phyloP scores from a whole-genome alignment of 1,140 invertebrate species.

The Oreohelix idahoensis region DNA sequence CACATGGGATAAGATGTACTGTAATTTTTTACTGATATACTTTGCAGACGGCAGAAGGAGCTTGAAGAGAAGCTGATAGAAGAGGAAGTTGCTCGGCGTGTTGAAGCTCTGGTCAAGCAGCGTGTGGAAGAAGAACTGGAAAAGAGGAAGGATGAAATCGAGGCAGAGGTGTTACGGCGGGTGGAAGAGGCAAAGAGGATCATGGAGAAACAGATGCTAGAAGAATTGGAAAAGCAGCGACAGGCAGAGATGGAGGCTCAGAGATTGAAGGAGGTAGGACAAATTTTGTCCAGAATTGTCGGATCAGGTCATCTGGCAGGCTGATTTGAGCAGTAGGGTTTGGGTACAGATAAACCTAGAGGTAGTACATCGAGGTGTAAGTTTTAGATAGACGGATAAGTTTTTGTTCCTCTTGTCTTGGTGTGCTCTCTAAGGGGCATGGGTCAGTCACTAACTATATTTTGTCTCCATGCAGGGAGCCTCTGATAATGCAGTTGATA shows the following conservation, averaged over 20 bases:
- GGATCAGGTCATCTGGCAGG: slow-evolving; percentile 41
- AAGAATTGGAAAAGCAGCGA: slow-evolving; percentile 91
- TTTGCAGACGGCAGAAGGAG: slow-evolving; percentile 81
- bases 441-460: no score
- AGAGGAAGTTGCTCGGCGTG: slow-evolving; percentile 93
- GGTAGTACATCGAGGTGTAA: no score
- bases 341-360: no score
- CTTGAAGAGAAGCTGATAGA: slow-evolving; percentile 90
- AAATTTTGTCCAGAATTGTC: slow-evolving; percentile 13
- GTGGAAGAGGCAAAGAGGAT: slow-evolving; percentile 94
- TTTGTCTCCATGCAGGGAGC: no score
- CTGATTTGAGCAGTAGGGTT: no score
- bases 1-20: no score
- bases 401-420: no score
- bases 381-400: no score
- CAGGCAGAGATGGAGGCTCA: slow-evolving; percentile 93
- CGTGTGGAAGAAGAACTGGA: slow-evolving; percentile 87
- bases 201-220: slow-evolving; percentile 97
- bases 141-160: slow-evolving; percentile 95
- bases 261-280: slow-evolving; percentile 90
- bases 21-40: background rate
- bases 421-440: no score
- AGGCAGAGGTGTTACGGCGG: slow-evolving; percentile 90
- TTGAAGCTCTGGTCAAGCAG: slow-evolving; percentile 90
- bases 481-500: no score